Percentiles rank a stretch among this genome's conserved stretches.
These are phyloP conservation scores for Eurystomus glaucurus DNA, from an alignment of 2,797 vertebrate genomes.

Conservation along the genomic window DNA sequence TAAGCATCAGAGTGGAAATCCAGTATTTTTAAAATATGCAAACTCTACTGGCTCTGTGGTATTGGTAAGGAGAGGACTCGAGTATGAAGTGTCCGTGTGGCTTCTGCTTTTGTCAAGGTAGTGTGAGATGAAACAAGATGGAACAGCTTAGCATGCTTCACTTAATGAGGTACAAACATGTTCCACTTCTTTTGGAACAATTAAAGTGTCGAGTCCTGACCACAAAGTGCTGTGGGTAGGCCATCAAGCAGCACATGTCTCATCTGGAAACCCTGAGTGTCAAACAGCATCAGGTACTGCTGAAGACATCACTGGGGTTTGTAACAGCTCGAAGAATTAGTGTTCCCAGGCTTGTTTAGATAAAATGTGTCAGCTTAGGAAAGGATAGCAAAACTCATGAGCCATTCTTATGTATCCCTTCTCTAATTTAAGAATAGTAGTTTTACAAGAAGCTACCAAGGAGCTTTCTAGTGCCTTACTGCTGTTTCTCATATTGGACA, in stretches of 20 bases:
- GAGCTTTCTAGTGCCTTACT: background rate
- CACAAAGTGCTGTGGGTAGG: slow-evolving; percentile 68
- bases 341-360: background rate
- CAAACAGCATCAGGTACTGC: background rate
- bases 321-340: background rate
- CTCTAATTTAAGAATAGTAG: background rate
- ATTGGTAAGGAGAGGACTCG: background rate
- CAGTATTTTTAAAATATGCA: background rate
- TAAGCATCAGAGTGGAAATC: background rate
- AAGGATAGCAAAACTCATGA: background rate
- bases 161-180: background rate
- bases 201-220: slow-evolving; percentile 31
- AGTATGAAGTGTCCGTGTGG: background rate
- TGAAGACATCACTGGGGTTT: background rate
- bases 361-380: background rate
- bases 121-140: slow-evolving; percentile 22
- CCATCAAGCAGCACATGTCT: background rate
- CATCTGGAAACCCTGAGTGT: slow-evolving; percentile 83
- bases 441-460: background rate
- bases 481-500: accelerated
- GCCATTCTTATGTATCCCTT: accelerated
- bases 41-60: background rate
- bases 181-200: slow-evolving; percentile 80
- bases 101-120: background rate
- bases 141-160: slow-evolving; percentile 55